These are phyloP conservation scores for Meghimatium bilineatum DNA, from an alignment of 2,888 invertebrate species.

Conservation along the genomic window DNA sequence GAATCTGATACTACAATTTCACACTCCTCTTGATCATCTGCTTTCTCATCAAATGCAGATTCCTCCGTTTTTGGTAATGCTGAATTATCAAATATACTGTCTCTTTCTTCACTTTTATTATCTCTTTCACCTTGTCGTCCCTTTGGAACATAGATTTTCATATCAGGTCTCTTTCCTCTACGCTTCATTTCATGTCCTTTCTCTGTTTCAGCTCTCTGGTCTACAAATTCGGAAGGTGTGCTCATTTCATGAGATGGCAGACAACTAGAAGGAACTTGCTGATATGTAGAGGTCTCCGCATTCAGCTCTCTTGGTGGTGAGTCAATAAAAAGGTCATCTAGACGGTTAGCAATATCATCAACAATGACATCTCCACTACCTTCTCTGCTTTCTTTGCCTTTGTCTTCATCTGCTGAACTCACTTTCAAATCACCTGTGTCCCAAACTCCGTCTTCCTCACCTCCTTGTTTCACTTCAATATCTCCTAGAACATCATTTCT, in stretches of 20 bases:
- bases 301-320: conserved; percentile 39
- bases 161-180: conserved; percentile 53
- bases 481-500: conserved; percentile 23
- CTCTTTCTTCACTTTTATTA: conserved; percentile 42
- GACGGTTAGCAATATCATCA: conserved; percentile 22
- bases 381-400: conserved; percentile 60
- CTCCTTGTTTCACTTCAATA: conserved; percentile 21
- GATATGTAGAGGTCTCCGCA: not conserved
- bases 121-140: conserved; percentile 59
- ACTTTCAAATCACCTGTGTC: conserved; percentile 46
- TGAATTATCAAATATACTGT: not conserved
- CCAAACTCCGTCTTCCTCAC: conserved; percentile 60
- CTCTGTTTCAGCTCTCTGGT: conserved; percentile 24
- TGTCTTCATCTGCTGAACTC: conserved; percentile 61
- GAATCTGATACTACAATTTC: conserved; percentile 36
- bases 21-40: conserved; percentile 18
- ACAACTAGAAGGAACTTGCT: not conserved
- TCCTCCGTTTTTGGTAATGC: conserved; percentile 17
- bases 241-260: not conserved
- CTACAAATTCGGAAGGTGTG: not conserved
- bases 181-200: conserved; percentile 42
- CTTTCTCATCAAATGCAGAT: conserved; percentile 44
- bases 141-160: conserved; percentile 69
- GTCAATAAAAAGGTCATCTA: conserved; percentile 41
- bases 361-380: conserved; percentile 56